Percentiles rank a stretch among this genome's conserved stretches.
Conservation (phyloP, 2,888 invertebrate species). For the Amphipoea oculea region DNA sequence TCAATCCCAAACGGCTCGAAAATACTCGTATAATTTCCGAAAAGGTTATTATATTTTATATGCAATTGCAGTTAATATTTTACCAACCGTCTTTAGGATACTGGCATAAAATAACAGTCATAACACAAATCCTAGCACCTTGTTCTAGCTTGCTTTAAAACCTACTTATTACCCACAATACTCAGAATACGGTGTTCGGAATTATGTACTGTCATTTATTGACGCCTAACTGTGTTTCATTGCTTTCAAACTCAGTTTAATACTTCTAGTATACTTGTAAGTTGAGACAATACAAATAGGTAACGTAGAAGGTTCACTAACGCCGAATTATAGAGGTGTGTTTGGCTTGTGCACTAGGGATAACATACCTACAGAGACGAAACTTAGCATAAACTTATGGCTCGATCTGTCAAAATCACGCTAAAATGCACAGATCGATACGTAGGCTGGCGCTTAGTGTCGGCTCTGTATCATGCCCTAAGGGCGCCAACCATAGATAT, state of each 20-base stretch:
- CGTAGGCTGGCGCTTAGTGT: not conserved
- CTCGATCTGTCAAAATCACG: not conserved
- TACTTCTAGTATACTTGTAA: slow-evolving; percentile 26
- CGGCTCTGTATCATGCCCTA: not conserved
- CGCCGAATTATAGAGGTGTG: not conserved
- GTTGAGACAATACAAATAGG: not conserved
- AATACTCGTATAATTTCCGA: too few relatives aligned
- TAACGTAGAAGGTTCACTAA: slow-evolving; percentile 19
- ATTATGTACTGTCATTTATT: slow-evolving; percentile 40
- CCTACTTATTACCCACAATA: slow-evolving; percentile 27
- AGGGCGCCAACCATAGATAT: too few relatives aligned
- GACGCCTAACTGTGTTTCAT: slow-evolving; percentile 43
- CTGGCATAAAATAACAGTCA: not conserved
- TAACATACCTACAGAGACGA: not conserved
- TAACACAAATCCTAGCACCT: not conserved
- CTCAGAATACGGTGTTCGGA: slow-evolving; percentile 10
- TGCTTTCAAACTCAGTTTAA: slow-evolving; percentile 16
- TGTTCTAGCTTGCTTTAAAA: slow-evolving; percentile 17
- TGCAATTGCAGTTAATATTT: not conserved
- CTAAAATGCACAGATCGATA: not conserved
- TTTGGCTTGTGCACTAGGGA: not conserved
- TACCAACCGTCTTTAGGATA: not conserved
- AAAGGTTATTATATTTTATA: too few relatives aligned
- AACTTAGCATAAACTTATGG: not conserved
- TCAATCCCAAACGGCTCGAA: too few relatives aligned